Percentiles rank a stretch among this genome's conserved stretches.
phyloP scores from a whole-genome alignment of 2,113 vertebrate species.

The Leucosticte australis region DNA sequence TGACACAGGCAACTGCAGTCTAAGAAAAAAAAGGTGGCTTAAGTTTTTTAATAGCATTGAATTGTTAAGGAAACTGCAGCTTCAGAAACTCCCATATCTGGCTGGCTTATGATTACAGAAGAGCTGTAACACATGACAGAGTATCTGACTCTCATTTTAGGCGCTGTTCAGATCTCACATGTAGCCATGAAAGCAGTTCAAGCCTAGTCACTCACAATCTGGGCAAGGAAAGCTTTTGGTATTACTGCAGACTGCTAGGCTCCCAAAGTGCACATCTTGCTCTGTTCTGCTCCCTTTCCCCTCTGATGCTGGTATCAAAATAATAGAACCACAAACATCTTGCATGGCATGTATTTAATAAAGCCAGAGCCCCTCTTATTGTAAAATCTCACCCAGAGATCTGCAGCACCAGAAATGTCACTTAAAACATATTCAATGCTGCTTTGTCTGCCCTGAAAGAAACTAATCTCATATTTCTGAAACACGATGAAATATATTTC shows the following conservation, averaged over 20 bases:
- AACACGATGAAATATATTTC: background rate
- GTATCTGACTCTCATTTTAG: background rate
- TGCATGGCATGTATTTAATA: background rate
- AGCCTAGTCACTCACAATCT: background rate
- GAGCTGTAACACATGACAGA: background rate
- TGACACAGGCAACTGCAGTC: background rate
- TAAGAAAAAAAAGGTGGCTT: background rate
- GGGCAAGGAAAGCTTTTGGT: background rate
- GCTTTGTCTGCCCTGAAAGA: background rate
- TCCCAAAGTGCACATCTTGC: background rate
- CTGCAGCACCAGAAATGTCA: background rate
- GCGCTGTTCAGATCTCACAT: background rate
- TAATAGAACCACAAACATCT: background rate
- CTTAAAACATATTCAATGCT: background rate
- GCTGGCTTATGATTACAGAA: background rate
- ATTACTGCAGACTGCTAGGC: background rate
- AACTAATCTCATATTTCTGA: background rate
- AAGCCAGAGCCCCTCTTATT: background rate
- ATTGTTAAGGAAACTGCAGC: background rate
- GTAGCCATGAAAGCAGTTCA: background rate
- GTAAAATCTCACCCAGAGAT: background rate
- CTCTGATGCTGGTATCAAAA: background rate
- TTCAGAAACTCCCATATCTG: background rate
- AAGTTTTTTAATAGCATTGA: background rate
- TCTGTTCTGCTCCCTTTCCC: background rate